Conservation (phyloP, 2,888 invertebrate species). For the Sialis fuliginosa region DNA sequence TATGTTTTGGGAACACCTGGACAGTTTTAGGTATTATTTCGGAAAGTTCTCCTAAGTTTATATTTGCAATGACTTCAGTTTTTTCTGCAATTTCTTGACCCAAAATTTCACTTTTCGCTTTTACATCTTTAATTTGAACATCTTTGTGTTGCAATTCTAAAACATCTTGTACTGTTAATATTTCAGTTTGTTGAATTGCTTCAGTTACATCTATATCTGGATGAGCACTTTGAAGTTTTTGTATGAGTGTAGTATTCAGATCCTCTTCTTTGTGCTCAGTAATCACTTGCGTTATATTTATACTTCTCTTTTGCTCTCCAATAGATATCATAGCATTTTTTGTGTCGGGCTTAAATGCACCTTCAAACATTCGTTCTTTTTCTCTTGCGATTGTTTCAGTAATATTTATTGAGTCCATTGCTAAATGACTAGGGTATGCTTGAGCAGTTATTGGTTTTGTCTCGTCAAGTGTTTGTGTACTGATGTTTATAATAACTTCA, state of each 20-base stretch:
- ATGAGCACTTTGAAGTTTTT: constrained; percentile 18
- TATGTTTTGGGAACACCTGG: constrained; percentile 15
- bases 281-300: constrained; percentile 30
- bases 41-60: constrained; percentile 14
- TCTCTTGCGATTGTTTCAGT: constrained; percentile 21
- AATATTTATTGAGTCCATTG: constrained; percentile 24
- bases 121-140: constrained; percentile 12
- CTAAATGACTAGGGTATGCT: constrained; percentile 19
- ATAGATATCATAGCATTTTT: constrained; percentile 25
- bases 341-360: constrained; percentile 14
- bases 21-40: constrained; percentile 6
- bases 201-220: constrained; percentile 22
- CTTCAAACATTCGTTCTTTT: constrained; percentile 9
- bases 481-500: constrained; percentile 22
- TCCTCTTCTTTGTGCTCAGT: constrained; percentile 28
- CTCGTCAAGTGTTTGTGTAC: constrained; percentile 15
- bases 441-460: constrained; percentile 17
- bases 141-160: constrained; percentile 4
- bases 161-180: constrained; percentile 12
- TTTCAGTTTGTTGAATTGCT: constrained; percentile 23
- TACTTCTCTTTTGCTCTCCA: constrained; percentile 22
- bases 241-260: constrained; percentile 20
- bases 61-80: constrained; percentile 14
- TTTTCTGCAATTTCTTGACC: constrained; percentile 22
- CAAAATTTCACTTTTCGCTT: constrained; percentile 7